Base-by-base conservation (phyloP, 2,888 invertebrate species). In the Microplitis manilae region DNA sequence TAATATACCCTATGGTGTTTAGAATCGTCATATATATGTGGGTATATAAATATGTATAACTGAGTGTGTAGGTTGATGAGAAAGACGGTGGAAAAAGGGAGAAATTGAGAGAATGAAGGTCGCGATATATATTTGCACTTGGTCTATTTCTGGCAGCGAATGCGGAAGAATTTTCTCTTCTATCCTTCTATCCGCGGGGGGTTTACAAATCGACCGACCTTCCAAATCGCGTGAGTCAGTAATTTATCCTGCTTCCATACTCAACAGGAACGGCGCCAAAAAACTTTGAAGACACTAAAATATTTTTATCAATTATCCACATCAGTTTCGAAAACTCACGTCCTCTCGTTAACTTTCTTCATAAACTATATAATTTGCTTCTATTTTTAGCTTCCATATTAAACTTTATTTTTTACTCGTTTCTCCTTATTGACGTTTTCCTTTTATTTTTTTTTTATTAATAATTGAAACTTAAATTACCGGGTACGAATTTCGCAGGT, bases 101-200 rank as follows among this genome's bases (percentile, higher is more conserved):
- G 61, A 78, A 77, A 79, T 74, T 77, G 79, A 69, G 78, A 76
- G 75, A 76, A 78, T 75, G 78, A 78, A 75, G 77, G 41, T 68
- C 76, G 73, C 60, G 69, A 76, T 73, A 68, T 41, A 17, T 30
- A 64, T 84, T 82, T 77, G 79, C 78, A 75, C 76, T 79, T 75
- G 73, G 77, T 82, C 83, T 82, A 83, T 85, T 84, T 83, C 83
- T 79, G 82, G 81, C 78, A 60, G 75, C 75, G 73, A 77, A 82
- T 73, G 79, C 79, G 80, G 79, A 78, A 82, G 80, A 76, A 77
- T 50, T 50, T 50, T 50, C 50, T 50, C 4, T 50, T 50, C 50
- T 79, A 78, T 81, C 73, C 4, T 50, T 50, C 50, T 79, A 78
- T 81, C 73, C 76, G 75, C 77, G 77, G 77, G 80, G 81, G 79